Base-by-base conservation (phyloP, 2,797 vertebrate species). In the Pempheris klunzingeri region DNA sequence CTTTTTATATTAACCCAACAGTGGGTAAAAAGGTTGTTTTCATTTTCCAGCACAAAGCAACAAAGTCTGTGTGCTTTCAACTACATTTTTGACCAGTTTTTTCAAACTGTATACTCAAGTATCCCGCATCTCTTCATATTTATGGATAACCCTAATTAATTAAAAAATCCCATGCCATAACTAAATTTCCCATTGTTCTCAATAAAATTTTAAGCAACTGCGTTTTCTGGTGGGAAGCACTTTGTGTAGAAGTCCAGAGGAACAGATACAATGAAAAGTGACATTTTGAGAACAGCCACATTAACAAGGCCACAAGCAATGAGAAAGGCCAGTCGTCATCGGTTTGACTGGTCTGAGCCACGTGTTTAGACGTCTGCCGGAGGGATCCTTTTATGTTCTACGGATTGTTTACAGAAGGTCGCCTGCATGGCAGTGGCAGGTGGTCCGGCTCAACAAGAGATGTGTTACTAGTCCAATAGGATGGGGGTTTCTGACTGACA, bases 361-460 rank as follows among this genome's bases (percentile, higher is more conserved):
- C 20, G 50, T 77, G 81, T 87, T 87, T 75, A 65, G 83, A 82
- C 17, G 54, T 80, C 52, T 70, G 84, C 81, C 8, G 0, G 49
- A 55, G 41, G 58, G 44, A 7, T 74, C 30, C 58, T 64, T 68
- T 65, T 53, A 28, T 70, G 43, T 57, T 53, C 59, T 41, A 2
- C 34, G 41, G 62, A 66, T 72, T 82, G 78, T 90, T 84, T 87
- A 75, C 62, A 80, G 66, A 79, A 64, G 46, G 68, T 70, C 20
- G 28, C 26, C 73, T 76, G 73, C 32, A 15, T 57, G 75, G 77
- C 85, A 66, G 73, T 26, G 82, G 78, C 91, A 92, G 88, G 81
- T 92, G 89, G 79, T 80, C 72, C 50, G n/a, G 7, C 65, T 87
- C 85, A 86, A 63, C 66, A 53, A 70, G 76, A 77, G 78, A 74